Conservation (phyloP, 2,113 vertebrate species). For the Dicaeum eximium region DNA sequence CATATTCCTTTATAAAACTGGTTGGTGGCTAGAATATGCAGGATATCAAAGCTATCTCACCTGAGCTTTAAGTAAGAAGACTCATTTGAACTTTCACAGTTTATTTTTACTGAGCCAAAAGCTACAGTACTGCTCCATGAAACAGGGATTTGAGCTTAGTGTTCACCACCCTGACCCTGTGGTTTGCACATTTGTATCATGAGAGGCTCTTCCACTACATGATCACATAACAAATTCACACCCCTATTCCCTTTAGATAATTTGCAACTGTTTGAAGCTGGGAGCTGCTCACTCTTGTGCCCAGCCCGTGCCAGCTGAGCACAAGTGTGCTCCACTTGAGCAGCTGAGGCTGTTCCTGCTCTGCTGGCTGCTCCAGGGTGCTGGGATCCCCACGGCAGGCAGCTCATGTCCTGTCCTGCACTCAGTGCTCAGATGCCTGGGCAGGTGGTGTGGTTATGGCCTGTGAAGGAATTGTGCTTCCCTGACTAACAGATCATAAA, state of each 20-base stretch:
- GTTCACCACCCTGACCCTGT: neutral
- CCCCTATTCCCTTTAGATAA: neutral
- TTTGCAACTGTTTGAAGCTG: neutral
- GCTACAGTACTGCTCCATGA: neutral
- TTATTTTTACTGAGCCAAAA: neutral
- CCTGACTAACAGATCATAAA: slow-evolving; percentile 67
- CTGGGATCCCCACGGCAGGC: neutral
- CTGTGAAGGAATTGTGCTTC: slow-evolving; percentile 59
- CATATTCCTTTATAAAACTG: neutral
- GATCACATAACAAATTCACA: slow-evolving; percentile 25
- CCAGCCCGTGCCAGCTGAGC: neutral
- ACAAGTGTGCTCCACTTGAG: neutral
- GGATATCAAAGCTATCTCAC: neutral
- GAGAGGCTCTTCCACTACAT: neutral
- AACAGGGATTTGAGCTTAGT: neutral
- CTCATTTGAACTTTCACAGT: neutral
- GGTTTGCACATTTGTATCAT: neutral
- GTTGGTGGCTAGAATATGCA: neutral
- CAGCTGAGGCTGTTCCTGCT: neutral
- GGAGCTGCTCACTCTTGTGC: neutral
- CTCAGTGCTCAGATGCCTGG: slow-evolving; percentile 30
- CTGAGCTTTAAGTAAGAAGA: neutral
- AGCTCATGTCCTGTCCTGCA: neutral
- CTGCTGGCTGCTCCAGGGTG: neutral
- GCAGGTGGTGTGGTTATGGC: slow-evolving; percentile 57